These are phyloP conservation scores for Rhinatrema bivittatum DNA, from an alignment of 2,797 vertebrate species.

Conservation along the genomic window DNA sequence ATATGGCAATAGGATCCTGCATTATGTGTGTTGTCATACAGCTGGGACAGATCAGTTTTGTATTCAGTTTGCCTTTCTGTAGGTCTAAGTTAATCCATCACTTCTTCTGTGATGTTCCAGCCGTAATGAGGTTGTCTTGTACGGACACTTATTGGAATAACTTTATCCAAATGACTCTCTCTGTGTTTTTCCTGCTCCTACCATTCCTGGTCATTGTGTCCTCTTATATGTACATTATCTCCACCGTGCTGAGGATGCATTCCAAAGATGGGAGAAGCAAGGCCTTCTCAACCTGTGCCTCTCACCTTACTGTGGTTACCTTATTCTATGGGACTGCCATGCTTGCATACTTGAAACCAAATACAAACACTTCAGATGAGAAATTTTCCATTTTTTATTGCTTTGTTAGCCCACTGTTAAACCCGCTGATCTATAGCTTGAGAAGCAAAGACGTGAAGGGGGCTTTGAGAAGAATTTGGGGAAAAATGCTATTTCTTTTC, in stretches of 20 bases:
- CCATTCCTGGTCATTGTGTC: slow-evolving; percentile 34
- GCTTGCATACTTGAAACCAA: slow-evolving; percentile 22
- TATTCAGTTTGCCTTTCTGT: slow-evolving; percentile 9
- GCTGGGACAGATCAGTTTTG: slow-evolving; percentile 12
- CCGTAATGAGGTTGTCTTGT: slow-evolving; percentile 20
- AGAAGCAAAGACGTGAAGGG: slow-evolving; percentile 2
- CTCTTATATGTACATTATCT: slow-evolving; percentile 19
- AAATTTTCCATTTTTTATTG: slow-evolving; percentile 21
- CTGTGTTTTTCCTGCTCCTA: slow-evolving; percentile 24
- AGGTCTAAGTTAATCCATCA: slow-evolving; percentile 13
- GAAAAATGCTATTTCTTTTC: too few relatives aligned
- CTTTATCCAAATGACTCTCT: slow-evolving; percentile 8
- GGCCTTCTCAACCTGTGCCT: slow-evolving; percentile 27
- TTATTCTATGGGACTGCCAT: slow-evolving; percentile 30
- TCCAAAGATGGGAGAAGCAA: slow-evolving; percentile 1
- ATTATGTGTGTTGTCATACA: too few relatives aligned
- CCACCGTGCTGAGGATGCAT: slow-evolving; percentile 10
- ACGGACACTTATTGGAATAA: not conserved
- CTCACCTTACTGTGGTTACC: slow-evolving; percentile 22
- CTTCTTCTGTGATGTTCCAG: slow-evolving; percentile 32
- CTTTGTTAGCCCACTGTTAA: slow-evolving; percentile 22
- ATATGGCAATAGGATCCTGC: too few relatives aligned
- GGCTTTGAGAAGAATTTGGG: too few relatives aligned
- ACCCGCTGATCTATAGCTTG: slow-evolving; percentile 28
- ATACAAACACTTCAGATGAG: slow-evolving; percentile 18